phyloP scores from a whole-genome alignment of 2,797 vertebrate species.

The Crenichthys baileyi region DNA sequence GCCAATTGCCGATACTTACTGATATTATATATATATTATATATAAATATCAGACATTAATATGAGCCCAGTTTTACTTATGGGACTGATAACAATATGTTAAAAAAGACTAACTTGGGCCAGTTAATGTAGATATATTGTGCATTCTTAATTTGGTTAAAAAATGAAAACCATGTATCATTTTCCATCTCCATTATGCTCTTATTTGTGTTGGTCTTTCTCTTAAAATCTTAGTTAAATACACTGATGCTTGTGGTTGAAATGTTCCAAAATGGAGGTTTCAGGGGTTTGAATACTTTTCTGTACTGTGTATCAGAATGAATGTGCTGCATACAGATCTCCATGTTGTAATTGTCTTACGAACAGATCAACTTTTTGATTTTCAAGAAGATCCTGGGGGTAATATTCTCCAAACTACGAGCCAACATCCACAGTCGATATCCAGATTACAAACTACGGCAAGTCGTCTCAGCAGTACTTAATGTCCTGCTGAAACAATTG shows the following conservation, averaged over 20 bases:
- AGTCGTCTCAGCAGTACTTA: conserved; percentile 26
- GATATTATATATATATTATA: too few relatives aligned
- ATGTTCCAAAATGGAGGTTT: not conserved
- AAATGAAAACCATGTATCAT: too few relatives aligned
- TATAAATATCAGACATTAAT: too few relatives aligned
- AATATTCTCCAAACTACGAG: conserved; percentile 85
- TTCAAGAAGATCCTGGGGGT: conserved; percentile 87
- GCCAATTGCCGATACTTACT: too few relatives aligned
- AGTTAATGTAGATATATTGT: too few relatives aligned
- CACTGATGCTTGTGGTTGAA: not conserved
- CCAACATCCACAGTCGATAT: conserved; percentile 83
- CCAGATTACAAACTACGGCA: conserved; percentile 84
- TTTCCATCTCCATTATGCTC: not conserved
- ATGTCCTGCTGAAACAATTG: not conserved
- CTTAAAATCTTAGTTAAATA: not conserved
- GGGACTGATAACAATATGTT: too few relatives aligned
- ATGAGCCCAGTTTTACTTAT: too few relatives aligned
- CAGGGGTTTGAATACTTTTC: not conserved
- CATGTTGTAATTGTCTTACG: conserved; percentile 12
- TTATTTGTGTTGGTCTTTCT: not conserved
- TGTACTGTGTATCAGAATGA: not conserved
- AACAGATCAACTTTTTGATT: conserved; percentile 87
- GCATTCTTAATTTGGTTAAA: too few relatives aligned
- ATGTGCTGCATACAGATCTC: not conserved
- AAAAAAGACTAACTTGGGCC: too few relatives aligned